These are phyloP conservation scores for Mycogona germanica DNA, from an alignment of 2,888 invertebrate genomes.

Conservation along the genomic window DNA sequence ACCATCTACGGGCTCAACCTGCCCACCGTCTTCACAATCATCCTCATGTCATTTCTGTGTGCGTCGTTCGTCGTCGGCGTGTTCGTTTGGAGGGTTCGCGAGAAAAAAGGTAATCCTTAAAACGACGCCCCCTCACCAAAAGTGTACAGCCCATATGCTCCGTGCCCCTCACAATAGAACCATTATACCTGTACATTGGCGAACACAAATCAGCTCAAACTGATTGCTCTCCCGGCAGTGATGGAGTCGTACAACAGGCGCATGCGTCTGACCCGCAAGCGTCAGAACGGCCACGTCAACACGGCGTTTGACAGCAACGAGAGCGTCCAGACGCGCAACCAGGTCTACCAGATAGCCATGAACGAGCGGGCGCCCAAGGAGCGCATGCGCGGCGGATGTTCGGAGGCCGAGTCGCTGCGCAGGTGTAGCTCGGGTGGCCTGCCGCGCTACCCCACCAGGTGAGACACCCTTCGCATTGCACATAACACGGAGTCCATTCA, in stretches of 20 bases:
- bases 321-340: constrained; percentile 7
- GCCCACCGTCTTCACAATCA: constrained; percentile 13
- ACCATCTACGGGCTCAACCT: constrained; percentile 2
- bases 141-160: too few relatives aligned
- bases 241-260: constrained; percentile 16
- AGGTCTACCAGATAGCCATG: constrained; percentile 4
- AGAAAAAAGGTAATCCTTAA: constrained; percentile 12
- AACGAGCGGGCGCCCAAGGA: constrained; percentile 1
- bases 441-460: too few relatives aligned
- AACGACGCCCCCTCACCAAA: too few relatives aligned
- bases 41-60: constrained; percentile 14
- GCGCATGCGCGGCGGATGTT: not conserved
- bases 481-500: too few relatives aligned
- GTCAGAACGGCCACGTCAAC: constrained; percentile 16
- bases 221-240: not conserved
- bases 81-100: constrained; percentile 11
- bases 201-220: not conserved
- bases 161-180: not conserved
- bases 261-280: constrained; percentile 9
- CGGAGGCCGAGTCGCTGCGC: constrained; percentile 9
- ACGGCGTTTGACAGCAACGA: constrained; percentile 17
- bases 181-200: not conserved
- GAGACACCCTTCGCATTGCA: too few relatives aligned
- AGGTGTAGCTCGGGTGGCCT: constrained; percentile 17
- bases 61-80: constrained; percentile 12